Evolutionary conservation across 2,113 vertebrate species (phyloP).

Genomic region (Rynchops niger): DNA sequence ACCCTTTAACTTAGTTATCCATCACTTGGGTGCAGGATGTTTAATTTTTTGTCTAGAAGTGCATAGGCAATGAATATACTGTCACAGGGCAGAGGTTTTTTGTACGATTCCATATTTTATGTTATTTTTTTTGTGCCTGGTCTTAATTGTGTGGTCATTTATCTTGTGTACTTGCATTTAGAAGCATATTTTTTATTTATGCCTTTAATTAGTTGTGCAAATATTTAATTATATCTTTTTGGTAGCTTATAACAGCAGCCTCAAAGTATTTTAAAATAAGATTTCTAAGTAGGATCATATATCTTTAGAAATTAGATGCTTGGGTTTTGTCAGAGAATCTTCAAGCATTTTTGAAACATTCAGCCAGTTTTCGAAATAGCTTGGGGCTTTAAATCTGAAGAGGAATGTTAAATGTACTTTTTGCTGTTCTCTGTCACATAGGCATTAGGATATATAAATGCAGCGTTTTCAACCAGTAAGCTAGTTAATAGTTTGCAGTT

Average conservation of each 20-base stretch:
- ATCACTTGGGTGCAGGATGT: neutral
- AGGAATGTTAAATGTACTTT: neutral
- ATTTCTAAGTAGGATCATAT: neutral
- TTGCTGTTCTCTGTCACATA: neutral
- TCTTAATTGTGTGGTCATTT: neutral
- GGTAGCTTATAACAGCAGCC: neutral
- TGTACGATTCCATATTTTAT: neutral
- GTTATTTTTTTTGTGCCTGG: neutral
- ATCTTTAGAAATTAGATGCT: neutral
- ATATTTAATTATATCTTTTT: neutral
- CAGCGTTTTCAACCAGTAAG: neutral
- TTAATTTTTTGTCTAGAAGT: neutral
- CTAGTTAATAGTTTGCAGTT: neutral
- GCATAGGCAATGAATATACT: neutral
- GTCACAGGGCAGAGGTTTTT: neutral
- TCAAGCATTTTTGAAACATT: neutral
- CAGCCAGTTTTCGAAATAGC: neutral
- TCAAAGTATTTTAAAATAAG: neutral
- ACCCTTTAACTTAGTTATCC: neutral
- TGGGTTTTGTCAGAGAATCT: neutral
- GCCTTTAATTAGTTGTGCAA: neutral
- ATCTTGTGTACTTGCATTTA: neutral
- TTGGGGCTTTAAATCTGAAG: neutral
- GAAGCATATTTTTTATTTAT: neutral
- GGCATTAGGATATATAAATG: neutral